These are phyloP conservation scores for Oryctes rhinoceros DNA, from an alignment of 1,140 invertebrate genomes.

Conservation along the genomic window DNA sequence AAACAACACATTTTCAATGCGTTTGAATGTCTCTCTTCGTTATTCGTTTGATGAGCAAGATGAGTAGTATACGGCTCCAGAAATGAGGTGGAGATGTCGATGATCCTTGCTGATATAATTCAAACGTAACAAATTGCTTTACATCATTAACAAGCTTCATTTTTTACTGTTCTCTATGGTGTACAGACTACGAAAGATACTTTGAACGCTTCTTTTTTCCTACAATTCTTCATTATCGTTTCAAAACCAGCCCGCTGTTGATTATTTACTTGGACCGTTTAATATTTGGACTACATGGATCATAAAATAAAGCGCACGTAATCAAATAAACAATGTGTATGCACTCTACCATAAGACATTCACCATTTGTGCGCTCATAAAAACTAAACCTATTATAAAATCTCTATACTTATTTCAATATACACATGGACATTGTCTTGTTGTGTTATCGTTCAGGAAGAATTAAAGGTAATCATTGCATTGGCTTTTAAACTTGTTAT, in stretches of 20 bases:
- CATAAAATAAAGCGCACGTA: background rate
- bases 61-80: conserved; percentile 10
- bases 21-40: conserved; percentile 28
- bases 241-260: background rate
- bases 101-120: conserved; percentile 34
- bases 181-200: background rate
- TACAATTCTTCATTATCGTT: background rate
- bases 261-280: background rate
- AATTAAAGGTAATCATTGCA: background rate
- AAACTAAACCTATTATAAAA: background rate
- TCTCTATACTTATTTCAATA: background rate
- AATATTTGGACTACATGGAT: background rate
- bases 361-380: background rate
- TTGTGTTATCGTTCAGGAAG: background rate
- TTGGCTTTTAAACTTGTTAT: background rate
- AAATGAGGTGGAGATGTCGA: conserved; percentile 27
- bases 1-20: conserved; percentile 32
- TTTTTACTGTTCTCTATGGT: background rate
- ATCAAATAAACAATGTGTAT: background rate
- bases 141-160: conserved; percentile 2
- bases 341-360: background rate
- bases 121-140: conserved; percentile 30
- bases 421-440: background rate
- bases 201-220: background rate
- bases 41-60: conserved; percentile 16